A percentile compares a stretch with the other conserved stretches of the same genome.
Evolutionary conservation across 2,888 invertebrate species (phyloP).

Genomic region (Habrosyne pyritoides): DNA sequence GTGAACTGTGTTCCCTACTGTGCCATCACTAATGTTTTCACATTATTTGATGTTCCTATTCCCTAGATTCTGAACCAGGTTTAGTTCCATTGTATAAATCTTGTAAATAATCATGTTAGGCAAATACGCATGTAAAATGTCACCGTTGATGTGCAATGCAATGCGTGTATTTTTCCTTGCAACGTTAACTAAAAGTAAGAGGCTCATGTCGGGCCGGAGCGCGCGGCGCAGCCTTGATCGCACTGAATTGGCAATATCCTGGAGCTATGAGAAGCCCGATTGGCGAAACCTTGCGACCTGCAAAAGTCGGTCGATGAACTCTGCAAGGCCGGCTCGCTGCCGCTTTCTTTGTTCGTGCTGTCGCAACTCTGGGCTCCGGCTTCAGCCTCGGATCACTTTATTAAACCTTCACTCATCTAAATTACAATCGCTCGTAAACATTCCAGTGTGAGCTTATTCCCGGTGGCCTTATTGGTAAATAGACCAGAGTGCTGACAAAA

Average conservation of each 20-base stretch:
- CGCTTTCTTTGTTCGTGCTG: slow-evolving; percentile 82
- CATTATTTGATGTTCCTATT: background rate
- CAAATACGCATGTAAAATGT: slow-evolving; percentile 11
- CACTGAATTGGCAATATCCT: slow-evolving; percentile 82
- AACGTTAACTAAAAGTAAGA: slow-evolving; percentile 71
- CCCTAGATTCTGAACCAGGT: too few relatives aligned
- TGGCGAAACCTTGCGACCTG: slow-evolving; percentile 83
- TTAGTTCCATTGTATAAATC: too few relatives aligned
- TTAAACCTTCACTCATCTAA: slow-evolving; percentile 76
- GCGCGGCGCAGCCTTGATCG: slow-evolving; percentile 76
- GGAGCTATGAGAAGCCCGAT: slow-evolving; percentile 80
- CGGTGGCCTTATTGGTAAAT: background rate
- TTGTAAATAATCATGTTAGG: too few relatives aligned
- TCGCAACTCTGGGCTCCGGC: slow-evolving; percentile 68
- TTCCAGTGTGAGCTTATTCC: background rate
- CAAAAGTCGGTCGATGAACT: slow-evolving; percentile 82
- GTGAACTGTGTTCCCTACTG: too few relatives aligned
- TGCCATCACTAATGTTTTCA: too few relatives aligned
- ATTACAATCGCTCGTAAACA: slow-evolving; percentile 50
- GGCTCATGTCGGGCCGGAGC: slow-evolving; percentile 52
- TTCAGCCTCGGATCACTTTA: slow-evolving; percentile 74
- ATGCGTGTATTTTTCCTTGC: slow-evolving; percentile 53
- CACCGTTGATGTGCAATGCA: slow-evolving; percentile 29
- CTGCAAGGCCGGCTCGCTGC: slow-evolving; percentile 75
- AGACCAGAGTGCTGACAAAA: background rate